phyloP scores from a whole-genome alignment of 2,888 invertebrate species.

The Rugalucina vietnamica region DNA sequence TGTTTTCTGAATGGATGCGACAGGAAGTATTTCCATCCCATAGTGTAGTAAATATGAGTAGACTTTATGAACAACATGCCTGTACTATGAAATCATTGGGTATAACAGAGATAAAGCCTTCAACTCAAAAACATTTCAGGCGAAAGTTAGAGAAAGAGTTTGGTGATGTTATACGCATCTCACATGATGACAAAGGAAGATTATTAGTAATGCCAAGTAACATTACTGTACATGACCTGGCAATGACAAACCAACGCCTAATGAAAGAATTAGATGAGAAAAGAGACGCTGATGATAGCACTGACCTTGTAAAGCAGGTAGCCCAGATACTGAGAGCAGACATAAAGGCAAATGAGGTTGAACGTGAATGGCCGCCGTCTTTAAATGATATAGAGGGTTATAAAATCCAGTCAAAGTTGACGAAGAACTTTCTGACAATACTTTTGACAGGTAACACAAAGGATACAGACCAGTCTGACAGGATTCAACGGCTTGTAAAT shows the following conservation, averaged over 20 bases:
- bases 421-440: not conserved
- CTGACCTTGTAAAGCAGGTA: not conserved
- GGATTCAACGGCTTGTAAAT: not conserved
- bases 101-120: not conserved
- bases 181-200: not conserved
- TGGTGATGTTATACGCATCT: not conserved
- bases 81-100: not conserved
- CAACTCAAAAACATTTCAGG: not conserved
- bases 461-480: not conserved
- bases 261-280: not conserved
- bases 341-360: not conserved
- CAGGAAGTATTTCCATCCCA: not conserved
- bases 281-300: not conserved
- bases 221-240: not conserved
- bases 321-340: not conserved
- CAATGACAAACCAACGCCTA: not conserved
- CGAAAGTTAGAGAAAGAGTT: slow-evolving; percentile 10
- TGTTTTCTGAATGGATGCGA: not conserved
- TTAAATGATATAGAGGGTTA: not conserved
- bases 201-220: not conserved
- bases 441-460: not conserved
- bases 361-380: not conserved
- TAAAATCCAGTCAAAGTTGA: not conserved
- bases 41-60: not conserved
- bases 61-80: not conserved